These are phyloP conservation scores for Lamellibrachia luymesi DNA, from an alignment of 1,140 invertebrate genomes.

Conservation along the genomic window DNA sequence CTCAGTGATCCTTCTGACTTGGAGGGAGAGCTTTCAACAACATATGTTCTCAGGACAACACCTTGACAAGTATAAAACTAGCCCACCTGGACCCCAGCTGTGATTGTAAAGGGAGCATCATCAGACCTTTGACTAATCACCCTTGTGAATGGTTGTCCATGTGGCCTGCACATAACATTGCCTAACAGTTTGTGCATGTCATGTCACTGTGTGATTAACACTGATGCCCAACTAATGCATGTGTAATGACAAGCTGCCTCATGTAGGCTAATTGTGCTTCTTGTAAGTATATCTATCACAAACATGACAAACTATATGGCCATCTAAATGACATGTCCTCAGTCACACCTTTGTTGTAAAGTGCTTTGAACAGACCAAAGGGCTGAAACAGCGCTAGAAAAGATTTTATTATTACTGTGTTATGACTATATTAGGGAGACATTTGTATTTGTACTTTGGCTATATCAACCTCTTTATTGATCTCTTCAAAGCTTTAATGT, in stretches of 20 bases:
- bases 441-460: too few species aligned
- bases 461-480: neutral
- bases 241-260: neutral
- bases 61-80: neutral
- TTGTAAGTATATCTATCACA: neutral
- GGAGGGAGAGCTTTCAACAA: neutral
- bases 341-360: too few species aligned
- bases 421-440: too few species aligned
- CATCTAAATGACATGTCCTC: neutral
- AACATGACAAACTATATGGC: neutral
- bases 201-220: neutral
- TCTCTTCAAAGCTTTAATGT: neutral
- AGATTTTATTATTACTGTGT: too few species aligned
- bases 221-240: neutral
- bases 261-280: neutral
- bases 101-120: neutral
- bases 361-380: too few species aligned
- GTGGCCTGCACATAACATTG: neutral
- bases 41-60: neutral
- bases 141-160: neutral
- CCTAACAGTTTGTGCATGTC: neutral
- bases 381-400: too few species aligned
- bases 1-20: neutral
- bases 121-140: neutral
- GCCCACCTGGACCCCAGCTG: neutral